Conservation (phyloP, 2,888 invertebrate species). For the Erannis defoliaria region DNA sequence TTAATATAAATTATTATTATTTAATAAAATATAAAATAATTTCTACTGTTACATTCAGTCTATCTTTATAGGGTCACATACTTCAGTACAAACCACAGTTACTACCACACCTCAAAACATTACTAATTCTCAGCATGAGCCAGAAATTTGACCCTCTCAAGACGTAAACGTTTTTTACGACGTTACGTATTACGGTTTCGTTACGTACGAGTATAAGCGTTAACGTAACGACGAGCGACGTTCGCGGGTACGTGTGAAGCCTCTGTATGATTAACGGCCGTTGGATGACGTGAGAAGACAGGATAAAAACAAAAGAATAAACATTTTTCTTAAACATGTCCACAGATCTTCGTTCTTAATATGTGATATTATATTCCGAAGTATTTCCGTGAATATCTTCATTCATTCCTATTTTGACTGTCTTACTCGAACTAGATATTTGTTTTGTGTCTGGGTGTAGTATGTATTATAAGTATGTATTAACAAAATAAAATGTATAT, state of each 20-base stretch:
- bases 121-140: constrained; percentile 35
- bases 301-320: constrained; percentile 3
- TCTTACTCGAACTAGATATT: no score
- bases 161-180: constrained; percentile 43
- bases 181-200: constrained; percentile 11
- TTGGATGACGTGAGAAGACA: constrained; percentile 1
- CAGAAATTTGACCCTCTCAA: constrained; percentile 38
- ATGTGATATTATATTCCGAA: neutral
- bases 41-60: no score
- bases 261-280: constrained; percentile 19
- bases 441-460: no score
- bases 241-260: constrained; percentile 9
- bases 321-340: neutral
- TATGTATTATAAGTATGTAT: no score
- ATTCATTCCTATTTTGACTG: no score
- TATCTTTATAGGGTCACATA: no score
- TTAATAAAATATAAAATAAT: no score
- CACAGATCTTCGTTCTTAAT: neutral
- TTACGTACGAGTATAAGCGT: constrained; percentile 8
- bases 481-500: no score
- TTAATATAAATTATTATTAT: no score
- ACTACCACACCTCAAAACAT: constrained; percentile 14
- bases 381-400: no score
- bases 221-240: constrained; percentile 27
- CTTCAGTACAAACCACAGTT: neutral